Percentiles rank a stretch among this genome's conserved stretches.
Conservation (phyloP, 2,888 invertebrate species). For the Melinaea menophilus region DNA sequence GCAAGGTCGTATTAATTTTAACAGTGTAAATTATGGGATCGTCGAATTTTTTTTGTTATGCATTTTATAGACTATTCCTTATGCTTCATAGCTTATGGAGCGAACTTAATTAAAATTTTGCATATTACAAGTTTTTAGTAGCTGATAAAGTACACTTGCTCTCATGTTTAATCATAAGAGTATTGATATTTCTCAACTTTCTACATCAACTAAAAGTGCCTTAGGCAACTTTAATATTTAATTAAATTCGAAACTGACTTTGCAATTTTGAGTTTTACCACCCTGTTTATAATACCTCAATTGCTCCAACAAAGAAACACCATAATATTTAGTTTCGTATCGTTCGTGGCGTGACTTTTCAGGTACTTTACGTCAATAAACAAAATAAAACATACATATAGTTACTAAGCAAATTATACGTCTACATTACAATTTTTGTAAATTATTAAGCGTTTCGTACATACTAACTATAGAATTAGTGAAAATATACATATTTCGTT, state of each 20-base stretch:
- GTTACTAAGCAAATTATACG: background rate
- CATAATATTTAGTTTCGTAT: background rate
- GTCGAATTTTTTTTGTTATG: background rate
- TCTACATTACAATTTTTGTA: background rate
- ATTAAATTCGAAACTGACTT: too few species aligned
- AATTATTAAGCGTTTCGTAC: background rate
- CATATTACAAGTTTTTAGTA: too few species aligned
- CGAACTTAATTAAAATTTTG: too few species aligned
- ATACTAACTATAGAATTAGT: background rate
- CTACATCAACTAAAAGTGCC: too few species aligned
- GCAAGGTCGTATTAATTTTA: background rate
- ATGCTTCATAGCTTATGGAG: too few species aligned
- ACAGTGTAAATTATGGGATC: background rate
- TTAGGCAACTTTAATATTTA: too few species aligned
- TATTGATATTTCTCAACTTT: too few species aligned
- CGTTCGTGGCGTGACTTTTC: background rate
- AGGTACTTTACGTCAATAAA: background rate
- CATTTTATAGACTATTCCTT: background rate
- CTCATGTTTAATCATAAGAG: too few species aligned
- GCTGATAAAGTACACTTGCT: too few species aligned
- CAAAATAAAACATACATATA: constrained; percentile 4
- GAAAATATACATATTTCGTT: background rate
- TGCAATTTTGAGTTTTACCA: too few species aligned
- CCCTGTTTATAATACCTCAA: background rate
- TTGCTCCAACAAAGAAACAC: background rate